Conservation (phyloP, 2,888 invertebrate species). For the Strigamia maritima region DNA sequence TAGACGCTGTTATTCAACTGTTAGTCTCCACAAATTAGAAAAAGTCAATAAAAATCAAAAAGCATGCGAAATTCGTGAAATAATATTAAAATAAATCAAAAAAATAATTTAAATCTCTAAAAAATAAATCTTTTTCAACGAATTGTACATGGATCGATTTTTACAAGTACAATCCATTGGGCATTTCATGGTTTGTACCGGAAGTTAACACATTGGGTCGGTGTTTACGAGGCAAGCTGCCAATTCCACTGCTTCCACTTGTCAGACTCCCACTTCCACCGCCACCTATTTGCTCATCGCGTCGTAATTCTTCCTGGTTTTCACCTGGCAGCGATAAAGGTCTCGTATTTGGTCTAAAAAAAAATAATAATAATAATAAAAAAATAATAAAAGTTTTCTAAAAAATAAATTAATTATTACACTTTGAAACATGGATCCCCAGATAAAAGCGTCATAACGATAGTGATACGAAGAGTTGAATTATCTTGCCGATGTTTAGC, state of each 20-base stretch:
- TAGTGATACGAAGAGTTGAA: conserved; percentile 85
- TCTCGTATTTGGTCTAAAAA: conserved; percentile 35
- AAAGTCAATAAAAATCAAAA: no score
- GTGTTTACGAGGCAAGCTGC: conserved; percentile 65
- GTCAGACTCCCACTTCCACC: conserved; percentile 47
- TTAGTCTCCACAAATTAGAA: no score
- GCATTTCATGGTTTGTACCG: conserved; percentile 42
- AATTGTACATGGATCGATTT: neutral
- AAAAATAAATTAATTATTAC: conserved; percentile 57
- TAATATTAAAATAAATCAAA: no score
- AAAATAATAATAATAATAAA: neutral
- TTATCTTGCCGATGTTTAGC: conserved; percentile 86
- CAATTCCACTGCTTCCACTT: conserved; percentile 75
- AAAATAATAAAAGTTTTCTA: neutral
- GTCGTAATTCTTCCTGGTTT: conserved; percentile 49
- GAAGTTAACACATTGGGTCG: conserved; percentile 45
- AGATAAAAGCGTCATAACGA: conserved; percentile 89
- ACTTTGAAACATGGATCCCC: conserved; percentile 98
- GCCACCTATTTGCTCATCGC: conserved; percentile 44
- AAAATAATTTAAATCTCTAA: no score
- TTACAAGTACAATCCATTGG: neutral
- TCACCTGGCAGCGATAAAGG: conserved; percentile 52
- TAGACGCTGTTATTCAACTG: no score
- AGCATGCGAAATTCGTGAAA: no score
- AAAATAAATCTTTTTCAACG: no score